A percentile compares a stretch with the other conserved stretches of the same genome.
phyloP scores from a whole-genome alignment of 1,140 invertebrate species.

The fruit fly (Drosophila melanogaster) region DNA sequence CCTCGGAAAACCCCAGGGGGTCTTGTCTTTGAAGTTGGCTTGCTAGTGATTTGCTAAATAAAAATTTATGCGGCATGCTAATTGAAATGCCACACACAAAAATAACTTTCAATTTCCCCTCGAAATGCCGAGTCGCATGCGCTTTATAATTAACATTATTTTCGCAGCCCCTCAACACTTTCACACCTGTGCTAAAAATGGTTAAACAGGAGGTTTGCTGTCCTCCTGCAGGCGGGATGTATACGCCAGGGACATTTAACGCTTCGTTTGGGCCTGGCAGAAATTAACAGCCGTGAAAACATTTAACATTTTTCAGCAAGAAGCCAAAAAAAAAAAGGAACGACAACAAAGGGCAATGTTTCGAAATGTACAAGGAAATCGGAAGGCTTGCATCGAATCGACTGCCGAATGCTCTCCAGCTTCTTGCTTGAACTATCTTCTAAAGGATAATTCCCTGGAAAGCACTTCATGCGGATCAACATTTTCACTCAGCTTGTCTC shows the following conservation, averaged over 20 bases:
- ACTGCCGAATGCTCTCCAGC: conserved; percentile 28
- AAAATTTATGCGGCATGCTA: conserved; percentile 68
- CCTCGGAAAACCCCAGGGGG: conserved; percentile 14
- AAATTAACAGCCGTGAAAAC: conserved; percentile 80
- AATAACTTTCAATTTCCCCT: conserved; percentile 68
- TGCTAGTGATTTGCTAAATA: conserved; percentile 64
- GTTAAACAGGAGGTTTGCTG: conserved; percentile 15
- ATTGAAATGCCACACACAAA: conserved; percentile 76
- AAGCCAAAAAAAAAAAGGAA: conserved; percentile 31
- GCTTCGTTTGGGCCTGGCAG: conserved; percentile 64
- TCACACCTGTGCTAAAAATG: conserved; percentile 62
- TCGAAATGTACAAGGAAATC: conserved; percentile 16
- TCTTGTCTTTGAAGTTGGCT: conserved; percentile 69
- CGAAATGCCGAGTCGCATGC: conserved; percentile 46
- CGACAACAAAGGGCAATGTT: conserved; percentile 30
- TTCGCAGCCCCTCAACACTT: conserved; percentile 69
- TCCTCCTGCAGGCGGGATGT: conserved; percentile 10
- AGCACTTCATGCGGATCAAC: conserved; percentile 17
- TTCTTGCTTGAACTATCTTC: background rate
- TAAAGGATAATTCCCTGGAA: conserved; percentile 1
- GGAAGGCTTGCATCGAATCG: background rate
- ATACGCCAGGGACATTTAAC: conserved; percentile 65
- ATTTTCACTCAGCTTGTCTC: conserved; percentile 1
- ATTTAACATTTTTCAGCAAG: conserved; percentile 60
- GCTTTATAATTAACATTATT: conserved; percentile 79